Percentiles rank a stretch among this genome's conserved stretches.
Conservation (phyloP, 2,113 vertebrate species). For the Elachura formosa region DNA sequence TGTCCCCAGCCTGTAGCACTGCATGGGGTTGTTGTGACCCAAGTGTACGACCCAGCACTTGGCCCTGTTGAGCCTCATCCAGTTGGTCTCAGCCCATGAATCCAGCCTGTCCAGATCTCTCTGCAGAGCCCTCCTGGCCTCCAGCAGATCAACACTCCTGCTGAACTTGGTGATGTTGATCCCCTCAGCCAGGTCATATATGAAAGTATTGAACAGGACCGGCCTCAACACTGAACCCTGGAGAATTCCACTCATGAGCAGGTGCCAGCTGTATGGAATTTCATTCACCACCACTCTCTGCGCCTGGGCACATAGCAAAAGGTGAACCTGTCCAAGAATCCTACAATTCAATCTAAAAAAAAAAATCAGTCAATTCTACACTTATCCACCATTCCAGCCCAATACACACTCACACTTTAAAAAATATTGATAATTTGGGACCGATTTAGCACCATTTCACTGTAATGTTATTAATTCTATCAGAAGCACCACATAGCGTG, state of each 20-base stretch:
- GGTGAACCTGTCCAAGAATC: background rate
- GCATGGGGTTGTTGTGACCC: background rate
- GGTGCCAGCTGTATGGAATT: background rate
- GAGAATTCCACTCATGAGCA: background rate
- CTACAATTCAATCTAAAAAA: no score
- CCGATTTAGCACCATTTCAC: background rate
- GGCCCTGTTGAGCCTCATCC: background rate
- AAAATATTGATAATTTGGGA: background rate
- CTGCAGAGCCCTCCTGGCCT: background rate
- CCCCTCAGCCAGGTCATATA: background rate
- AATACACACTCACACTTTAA: background rate
- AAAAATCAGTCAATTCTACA: background rate
- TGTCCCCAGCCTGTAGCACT: background rate
- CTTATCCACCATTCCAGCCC: background rate
- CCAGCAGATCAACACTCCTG: background rate
- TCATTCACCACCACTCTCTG: background rate
- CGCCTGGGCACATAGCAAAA: background rate
- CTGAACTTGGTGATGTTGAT: accelerated
- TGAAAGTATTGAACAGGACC: background rate
- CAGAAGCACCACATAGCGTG: background rate
- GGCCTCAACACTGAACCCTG: background rate
- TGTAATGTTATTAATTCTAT: background rate
- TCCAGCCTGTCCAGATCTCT: background rate
- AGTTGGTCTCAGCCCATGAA: background rate
- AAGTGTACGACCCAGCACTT: background rate